Evolutionary conservation across 1,140 invertebrate genomes (phyloP), one percentile per base, ranked within the genome.

Genomic region (Microplitis demolitor): DNA sequence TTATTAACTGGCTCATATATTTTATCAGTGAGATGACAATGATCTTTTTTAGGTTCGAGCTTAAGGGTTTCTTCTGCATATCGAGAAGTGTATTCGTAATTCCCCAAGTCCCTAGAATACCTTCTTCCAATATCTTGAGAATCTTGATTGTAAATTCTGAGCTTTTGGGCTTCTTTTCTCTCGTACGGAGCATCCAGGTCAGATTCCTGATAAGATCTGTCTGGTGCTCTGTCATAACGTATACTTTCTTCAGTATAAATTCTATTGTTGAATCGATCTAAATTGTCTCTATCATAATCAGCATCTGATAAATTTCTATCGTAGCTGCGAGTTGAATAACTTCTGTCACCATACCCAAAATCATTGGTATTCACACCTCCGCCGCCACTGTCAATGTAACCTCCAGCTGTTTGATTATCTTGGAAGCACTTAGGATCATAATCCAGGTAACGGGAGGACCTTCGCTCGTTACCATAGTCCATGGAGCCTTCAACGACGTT

Each of bases 391-490:
- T 66, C 68, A 60, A 61, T 71, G 56, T 70, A 69, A 51, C 63
- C 62, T 53, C 75, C 67, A 58, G 71, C 71, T 45, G 73, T 69
- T 60, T 80, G 79, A n/a, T 71, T 69, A 16, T 82, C 80, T 70
- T 79, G 81, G 66, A 78, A 82, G 60, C 72, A 66, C 33, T 83
- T 83, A 9, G 80, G 54, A 51, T 83, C 81, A 72, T 85, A 86
- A 70, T 87, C 85, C 79, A 85, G 77, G 79, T 87, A 87, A 76
- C 83, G 83, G 76, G 86, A 87, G 71, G 85, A 83, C 78, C 87
- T 88, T 77, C 87, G 88, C 78, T 88, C 90, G 77, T 82, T 90
- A 77, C 88, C 90, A 81, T 90, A 91, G 84, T 90, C 89, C 81
- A 91, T 90, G 84, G 87, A 90, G 83, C 90, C 90, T 71, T 87